Percentiles rank a stretch among this genome's conserved stretches.
These are phyloP conservation scores for Erannis defoliaria DNA, from an alignment of 2,888 invertebrate species.

Conservation along the genomic window DNA sequence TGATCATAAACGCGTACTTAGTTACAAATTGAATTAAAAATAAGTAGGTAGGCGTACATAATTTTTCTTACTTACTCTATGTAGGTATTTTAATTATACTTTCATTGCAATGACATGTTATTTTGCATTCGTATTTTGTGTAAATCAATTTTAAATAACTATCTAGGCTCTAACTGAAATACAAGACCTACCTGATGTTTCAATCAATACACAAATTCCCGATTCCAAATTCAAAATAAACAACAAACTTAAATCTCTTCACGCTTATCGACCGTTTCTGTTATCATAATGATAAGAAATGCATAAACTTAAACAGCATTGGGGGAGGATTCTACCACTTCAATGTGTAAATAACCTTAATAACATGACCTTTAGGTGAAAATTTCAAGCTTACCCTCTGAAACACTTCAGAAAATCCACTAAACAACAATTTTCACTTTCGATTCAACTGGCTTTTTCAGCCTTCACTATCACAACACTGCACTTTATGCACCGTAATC, in stretches of 20 bases:
- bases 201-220: no score
- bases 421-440: conserved; percentile 18
- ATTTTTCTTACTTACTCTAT: no score
- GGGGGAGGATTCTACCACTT: background rate
- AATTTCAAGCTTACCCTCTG: conserved; percentile 18
- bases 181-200: no score
- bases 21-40: no score
- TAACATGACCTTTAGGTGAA: background rate
- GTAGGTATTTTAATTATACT: no score
- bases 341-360: conserved; percentile 3
- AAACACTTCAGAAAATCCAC: conserved; percentile 20
- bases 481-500: conserved; percentile 34
- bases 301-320: background rate
- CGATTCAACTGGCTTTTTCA: conserved; percentile 1
- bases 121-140: no score
- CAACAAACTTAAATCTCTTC: background rate
- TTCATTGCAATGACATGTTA: no score
- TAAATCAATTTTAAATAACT: no score
- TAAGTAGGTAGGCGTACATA: no score
- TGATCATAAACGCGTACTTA: no score
- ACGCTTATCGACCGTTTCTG: background rate
- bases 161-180: no score
- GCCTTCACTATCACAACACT: conserved; percentile 24
- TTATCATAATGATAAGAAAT: conserved; percentile 10
- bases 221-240: conserved; percentile 9